Evolutionary conservation across 2,113 vertebrate species (phyloP).

Genomic region (Talpa occidentalis): DNA sequence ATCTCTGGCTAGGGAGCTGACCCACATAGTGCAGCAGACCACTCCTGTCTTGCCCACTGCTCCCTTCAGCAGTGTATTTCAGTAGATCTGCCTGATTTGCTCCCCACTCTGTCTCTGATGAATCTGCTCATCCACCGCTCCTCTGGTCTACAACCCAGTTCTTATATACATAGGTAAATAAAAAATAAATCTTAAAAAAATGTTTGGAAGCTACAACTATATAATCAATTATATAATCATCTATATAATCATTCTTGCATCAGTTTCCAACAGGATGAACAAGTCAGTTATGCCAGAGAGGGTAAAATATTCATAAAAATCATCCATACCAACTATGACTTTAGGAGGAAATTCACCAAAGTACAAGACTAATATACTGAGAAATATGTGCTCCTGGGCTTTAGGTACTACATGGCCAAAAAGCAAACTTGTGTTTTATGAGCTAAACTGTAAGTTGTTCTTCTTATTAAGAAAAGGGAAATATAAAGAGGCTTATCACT

Average conservation of each 20-base stretch:
- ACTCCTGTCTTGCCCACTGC: too few species aligned
- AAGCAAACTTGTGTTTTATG: background rate
- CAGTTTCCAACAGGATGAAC: background rate
- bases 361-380: background rate
- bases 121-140: too few species aligned
- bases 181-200: background rate
- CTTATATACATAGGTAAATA: too few species aligned
- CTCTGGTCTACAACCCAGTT: too few species aligned
- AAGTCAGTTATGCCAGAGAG: background rate
- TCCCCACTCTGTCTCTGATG: too few species aligned
- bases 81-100: too few species aligned
- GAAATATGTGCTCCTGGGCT: background rate
- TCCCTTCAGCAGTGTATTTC: too few species aligned
- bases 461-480: background rate
- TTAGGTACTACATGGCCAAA: background rate
- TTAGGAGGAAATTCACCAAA: slow-evolving; percentile 2
- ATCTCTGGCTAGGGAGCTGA: too few species aligned
- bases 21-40: too few species aligned
- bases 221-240: too few species aligned
- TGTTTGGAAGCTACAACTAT: too few species aligned
- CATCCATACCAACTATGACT: background rate
- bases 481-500: background rate
- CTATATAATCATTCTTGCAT: background rate
- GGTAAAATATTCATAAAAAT: background rate
- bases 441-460: background rate